These are phyloP conservation scores for Eulemur albifrons DNA, from an alignment of 2,797 vertebrate genomes.

Conservation along the genomic window DNA sequence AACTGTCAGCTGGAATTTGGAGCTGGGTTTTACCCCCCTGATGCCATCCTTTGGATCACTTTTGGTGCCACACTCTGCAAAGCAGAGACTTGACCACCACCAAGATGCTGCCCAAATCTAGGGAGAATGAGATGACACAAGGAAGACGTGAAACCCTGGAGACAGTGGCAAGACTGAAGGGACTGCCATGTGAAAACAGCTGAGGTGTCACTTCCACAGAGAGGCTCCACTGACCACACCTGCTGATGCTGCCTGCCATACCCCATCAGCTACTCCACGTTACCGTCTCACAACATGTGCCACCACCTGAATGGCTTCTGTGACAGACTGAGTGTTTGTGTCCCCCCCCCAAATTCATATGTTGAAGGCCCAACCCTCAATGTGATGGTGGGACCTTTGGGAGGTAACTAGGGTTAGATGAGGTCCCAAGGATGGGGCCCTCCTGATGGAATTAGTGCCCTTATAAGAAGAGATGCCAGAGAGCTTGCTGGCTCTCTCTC, in stretches of 20 bases:
- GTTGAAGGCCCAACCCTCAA: neutral
- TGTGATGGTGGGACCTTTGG: neutral
- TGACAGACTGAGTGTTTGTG: neutral
- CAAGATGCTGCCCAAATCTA: neutral
- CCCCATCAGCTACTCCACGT: neutral
- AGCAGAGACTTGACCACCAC: neutral
- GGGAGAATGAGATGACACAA: neutral
- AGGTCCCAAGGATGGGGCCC: neutral
- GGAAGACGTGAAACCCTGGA: neutral
- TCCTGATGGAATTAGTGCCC: neutral
- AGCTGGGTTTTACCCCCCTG: neutral
- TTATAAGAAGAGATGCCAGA: neutral
- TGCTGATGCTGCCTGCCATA: neutral
- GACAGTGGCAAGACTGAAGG: neutral
- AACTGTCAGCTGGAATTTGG: neutral
- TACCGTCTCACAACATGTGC: neutral
- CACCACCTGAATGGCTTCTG: neutral
- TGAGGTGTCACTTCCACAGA: neutral
- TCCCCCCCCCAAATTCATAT: neutral
- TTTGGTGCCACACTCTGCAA: neutral
- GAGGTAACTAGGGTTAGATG: neutral
- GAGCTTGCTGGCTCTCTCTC: neutral
- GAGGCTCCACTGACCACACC: accelerated
- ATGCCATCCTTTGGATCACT: neutral
- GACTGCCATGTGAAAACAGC: accelerated